These are phyloP conservation scores for Rhinoderma darwinii DNA, from an alignment of 2,113 vertebrate species.

Conservation along the genomic window DNA sequence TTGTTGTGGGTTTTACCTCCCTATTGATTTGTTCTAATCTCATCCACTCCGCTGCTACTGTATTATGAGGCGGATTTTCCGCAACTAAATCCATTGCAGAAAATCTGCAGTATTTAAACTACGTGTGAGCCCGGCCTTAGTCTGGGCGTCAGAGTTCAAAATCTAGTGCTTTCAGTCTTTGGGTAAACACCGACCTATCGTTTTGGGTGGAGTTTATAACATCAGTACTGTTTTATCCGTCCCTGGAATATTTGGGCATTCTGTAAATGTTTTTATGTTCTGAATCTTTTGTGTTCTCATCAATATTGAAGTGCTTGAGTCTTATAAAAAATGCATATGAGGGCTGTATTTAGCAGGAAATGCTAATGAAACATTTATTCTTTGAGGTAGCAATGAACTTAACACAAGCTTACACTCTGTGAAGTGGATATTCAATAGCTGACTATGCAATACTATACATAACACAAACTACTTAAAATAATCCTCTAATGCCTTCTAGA, in stretches of 20 bases:
- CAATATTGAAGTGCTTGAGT: not conserved
- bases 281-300: not conserved
- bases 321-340: slow-evolving; percentile 17
- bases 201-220: slow-evolving; percentile 19
- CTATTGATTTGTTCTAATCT: too few relatives aligned
- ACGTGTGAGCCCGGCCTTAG: too few relatives aligned
- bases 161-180: not conserved
- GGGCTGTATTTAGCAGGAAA: not conserved
- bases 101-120: too few relatives aligned
- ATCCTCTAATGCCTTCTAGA: slow-evolving; percentile 4
- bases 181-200: not conserved
- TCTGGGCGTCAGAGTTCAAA: too few relatives aligned
- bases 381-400: not conserved
- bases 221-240: not conserved
- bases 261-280: not conserved
- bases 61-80: too few relatives aligned
- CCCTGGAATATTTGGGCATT: not conserved
- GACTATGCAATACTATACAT: not conserved
- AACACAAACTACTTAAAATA: not conserved
- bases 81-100: too few relatives aligned
- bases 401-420: not conserved
- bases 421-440: not conserved
- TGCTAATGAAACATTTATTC: slow-evolving; percentile 36
- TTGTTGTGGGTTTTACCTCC: too few relatives aligned
- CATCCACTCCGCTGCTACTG: too few relatives aligned